Percentiles rank a stretch among this genome's conserved stretches.
Evolutionary conservation across 2,797 vertebrate genomes (phyloP).

Genomic region (Dicrostonyx torquatus): DNA sequence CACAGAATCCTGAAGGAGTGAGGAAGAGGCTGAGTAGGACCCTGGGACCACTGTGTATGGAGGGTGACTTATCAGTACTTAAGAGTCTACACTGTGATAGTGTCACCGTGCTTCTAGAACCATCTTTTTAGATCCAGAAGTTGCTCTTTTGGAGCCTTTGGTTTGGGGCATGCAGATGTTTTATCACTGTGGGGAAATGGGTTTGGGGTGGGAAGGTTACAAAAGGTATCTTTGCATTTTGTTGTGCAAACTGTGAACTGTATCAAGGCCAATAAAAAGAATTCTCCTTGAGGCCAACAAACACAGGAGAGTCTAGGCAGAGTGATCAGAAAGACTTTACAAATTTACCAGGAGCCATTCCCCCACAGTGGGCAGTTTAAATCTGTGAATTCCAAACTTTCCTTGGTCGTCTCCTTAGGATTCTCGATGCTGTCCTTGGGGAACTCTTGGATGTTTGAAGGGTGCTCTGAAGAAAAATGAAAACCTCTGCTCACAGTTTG

Average conservation of each 20-base stretch:
- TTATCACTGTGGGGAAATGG: not conserved
- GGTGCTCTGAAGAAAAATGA: conserved; percentile 49
- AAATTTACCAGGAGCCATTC: conserved; percentile 4
- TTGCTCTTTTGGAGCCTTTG: not conserved
- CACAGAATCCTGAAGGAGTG: not conserved
- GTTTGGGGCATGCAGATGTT: not conserved
- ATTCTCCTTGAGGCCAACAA: not conserved
- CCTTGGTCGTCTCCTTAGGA: not conserved
- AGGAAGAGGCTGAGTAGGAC: not conserved
- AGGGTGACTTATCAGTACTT: not conserved
- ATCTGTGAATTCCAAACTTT: conserved; percentile 55
- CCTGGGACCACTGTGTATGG: not conserved
- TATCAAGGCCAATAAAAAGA: not conserved
- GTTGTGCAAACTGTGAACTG: conserved; percentile 23
- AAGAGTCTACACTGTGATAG: not conserved
- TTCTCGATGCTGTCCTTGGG: conserved; percentile 42
- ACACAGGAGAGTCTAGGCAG: conserved; percentile 2
- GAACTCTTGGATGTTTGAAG: conserved; percentile 46
- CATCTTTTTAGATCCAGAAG: not conserved
- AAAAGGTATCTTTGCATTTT: not conserved
- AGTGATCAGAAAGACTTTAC: conserved; percentile 39
- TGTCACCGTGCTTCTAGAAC: not conserved
- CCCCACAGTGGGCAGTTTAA: conserved; percentile 7
- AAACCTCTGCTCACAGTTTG: conserved; percentile 16
- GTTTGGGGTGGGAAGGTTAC: not conserved